Base-by-base conservation (phyloP, 2,797 vertebrate species). In the Sylvia borin region DNA sequence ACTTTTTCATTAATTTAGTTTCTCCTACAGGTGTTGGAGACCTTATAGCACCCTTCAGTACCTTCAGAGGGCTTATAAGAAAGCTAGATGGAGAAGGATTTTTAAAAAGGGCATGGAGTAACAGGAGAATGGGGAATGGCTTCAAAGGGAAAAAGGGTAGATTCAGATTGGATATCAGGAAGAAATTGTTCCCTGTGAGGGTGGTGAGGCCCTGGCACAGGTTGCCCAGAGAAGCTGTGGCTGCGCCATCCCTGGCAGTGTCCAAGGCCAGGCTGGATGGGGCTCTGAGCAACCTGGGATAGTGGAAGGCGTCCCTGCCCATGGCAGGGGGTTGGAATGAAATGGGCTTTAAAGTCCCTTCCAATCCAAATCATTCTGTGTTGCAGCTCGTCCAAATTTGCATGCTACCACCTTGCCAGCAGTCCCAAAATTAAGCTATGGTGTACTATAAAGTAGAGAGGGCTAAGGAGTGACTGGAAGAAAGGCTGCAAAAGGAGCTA, bases 151-250 rank as follows among this genome's bases (percentile, higher is more conserved):
- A 22, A 88, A 15, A 48, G 7, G 3, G 11, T 3, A 12, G 5
- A 17, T 38, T 70, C 4, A 45, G 20, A 15, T 22, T 18, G 10
- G n/a, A n/a, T 26, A 38, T 9, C 0, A 6, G n/a, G 36, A 20
- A 76, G 8, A 45, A 45, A 76, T 18, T 16, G 0, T 5, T 13
- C 24, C 54, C 19, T 62, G 13, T 6, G 50, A 75, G 40, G 48
- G 13, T 57, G 42, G 0, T 0, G 16, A 70, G 57, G 3, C 64
- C 32, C 36, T 76, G 57, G 36, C 24, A 76, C 32, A 76, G 42
- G 19, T 0, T 68, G 15, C 9, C 21, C 54, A 74, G 70, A 29
- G 77, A 3, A 75, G 50, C 36, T 68, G 27, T 43, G 36, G 7
- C 42, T 76, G 32, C 5, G 16, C 32, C 57, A 70, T 5, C 27